Base-by-base conservation (phyloP, 1,140 invertebrate genomes). In the Lutraria rhynchaena region DNA sequence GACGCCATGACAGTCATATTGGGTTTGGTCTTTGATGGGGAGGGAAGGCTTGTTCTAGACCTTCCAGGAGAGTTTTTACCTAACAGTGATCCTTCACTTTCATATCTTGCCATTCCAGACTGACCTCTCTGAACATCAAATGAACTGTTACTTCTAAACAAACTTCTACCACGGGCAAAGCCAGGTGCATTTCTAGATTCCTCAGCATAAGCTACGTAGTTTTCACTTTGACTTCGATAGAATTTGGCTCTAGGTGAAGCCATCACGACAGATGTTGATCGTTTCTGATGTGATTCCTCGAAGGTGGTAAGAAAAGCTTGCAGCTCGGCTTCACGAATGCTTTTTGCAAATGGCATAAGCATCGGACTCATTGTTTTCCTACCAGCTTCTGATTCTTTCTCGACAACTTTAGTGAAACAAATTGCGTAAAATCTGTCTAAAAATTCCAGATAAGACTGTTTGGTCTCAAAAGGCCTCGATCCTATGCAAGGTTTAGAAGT, bases 341-440 rank as follows among this genome's bases (percentile, higher is more conserved):
- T 83, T 24, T 86, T 78, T 13, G 85, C 73, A 83, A 89, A 92
- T 33, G 87, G 81, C 44, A 75, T 33, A 49, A 92, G 46, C 11
- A 91, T 78, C 27, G 91, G 90, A 55, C 75, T 35, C 4, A 84
- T 58, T 19, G 60, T 22, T 35, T 71, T 29, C 67, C 41, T 22
- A 17, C 80, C 58, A 24, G 73, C 58, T 69, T 86, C 75, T 35
- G 78, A 87, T 57, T 82, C 84, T 33, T 71, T 83, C 51, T 91
- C 88, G 17, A 89, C 35, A 0, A 89, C 51, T 67, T 88, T 90
- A 19, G 83, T 85, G 76, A 91, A 91, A 67, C 85, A 87, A 13
- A 92, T 83, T 41, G 86, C 87, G 82, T 84, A 87, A 74, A 92
- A 90, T n/a, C 85, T 89, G 60, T 91, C 91, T 58, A 92, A 77